These are phyloP conservation scores for Dasypogon diadema DNA, from an alignment of 2,888 invertebrate species.

Conservation along the genomic window DNA sequence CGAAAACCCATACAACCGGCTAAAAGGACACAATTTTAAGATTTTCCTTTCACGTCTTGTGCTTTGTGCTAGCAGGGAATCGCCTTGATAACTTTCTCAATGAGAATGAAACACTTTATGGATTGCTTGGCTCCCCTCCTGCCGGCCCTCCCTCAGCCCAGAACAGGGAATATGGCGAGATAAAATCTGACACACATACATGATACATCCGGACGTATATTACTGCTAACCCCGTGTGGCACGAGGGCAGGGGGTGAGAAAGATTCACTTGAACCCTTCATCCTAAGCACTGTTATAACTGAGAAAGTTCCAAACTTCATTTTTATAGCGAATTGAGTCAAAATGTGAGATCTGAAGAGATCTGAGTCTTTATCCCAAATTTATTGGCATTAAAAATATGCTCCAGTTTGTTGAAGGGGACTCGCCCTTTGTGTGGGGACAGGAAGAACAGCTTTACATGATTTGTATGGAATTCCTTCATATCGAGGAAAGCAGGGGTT, in stretches of 20 bases:
- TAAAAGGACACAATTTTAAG: slow-evolving; percentile 8
- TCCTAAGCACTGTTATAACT: background rate
- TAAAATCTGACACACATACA: background rate
- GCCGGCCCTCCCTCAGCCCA: background rate
- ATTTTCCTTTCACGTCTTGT: slow-evolving; percentile 1
- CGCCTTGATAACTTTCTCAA: slow-evolving; percentile 9
- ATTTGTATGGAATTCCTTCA: background rate
- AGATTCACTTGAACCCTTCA: background rate
- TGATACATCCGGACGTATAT: background rate
- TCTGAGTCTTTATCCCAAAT: background rate
- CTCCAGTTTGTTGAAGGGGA: background rate
- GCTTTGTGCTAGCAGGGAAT: background rate
- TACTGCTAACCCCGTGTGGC: background rate
- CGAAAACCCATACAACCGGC: slow-evolving; percentile 26
- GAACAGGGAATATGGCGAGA: background rate
- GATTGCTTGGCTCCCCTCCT: background rate
- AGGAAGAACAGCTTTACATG: slow-evolving; percentile 19
- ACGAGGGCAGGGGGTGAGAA: background rate
- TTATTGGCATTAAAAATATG: slow-evolving; percentile 42
- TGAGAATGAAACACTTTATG: background rate
- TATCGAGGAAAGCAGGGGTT: too few relatives aligned
- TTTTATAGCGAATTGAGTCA: slow-evolving; percentile 44
- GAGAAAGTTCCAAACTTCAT: slow-evolving; percentile 18
- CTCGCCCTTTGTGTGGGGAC: slow-evolving; percentile 5
- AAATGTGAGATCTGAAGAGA: slow-evolving; percentile 32